Percentiles rank a stretch among this genome's conserved stretches.
Conservation (phyloP, 2,888 invertebrate species). For the Exocentrus adspersus region DNA sequence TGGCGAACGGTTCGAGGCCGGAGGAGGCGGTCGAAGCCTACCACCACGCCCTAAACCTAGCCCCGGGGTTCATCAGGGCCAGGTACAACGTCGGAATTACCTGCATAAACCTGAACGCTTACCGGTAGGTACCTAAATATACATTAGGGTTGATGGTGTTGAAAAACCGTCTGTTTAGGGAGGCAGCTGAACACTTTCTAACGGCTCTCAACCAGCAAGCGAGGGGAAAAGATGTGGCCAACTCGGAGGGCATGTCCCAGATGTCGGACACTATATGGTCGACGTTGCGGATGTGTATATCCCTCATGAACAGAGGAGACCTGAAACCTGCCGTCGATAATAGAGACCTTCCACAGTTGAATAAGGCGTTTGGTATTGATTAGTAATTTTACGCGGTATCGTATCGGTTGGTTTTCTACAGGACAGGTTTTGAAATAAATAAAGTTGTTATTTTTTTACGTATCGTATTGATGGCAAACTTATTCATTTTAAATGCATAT, state of each 20-base stretch:
- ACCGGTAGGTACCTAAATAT: slow-evolving; percentile 66
- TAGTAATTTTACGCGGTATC: slow-evolving; percentile 54
- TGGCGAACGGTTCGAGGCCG: slow-evolving; percentile 94
- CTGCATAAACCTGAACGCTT: slow-evolving; percentile 94
- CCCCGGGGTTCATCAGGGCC: slow-evolving; percentile 96
- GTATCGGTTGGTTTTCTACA: slow-evolving; percentile 19
- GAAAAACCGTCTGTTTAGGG: too few relatives aligned
- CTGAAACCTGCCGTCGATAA: slow-evolving; percentile 71
- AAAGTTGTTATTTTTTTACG: slow-evolving; percentile 44
- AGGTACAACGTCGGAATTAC: slow-evolving; percentile 98
- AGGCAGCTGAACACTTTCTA: slow-evolving; percentile 95
- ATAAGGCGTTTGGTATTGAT: slow-evolving; percentile 71
- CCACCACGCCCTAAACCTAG: slow-evolving; percentile 86
- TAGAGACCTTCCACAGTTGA: slow-evolving; percentile 70
- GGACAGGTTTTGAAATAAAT: slow-evolving; percentile 39
- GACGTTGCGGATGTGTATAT: slow-evolving; percentile 87
- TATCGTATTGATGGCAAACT: slow-evolving; percentile 31
- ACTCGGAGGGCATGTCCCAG: slow-evolving; percentile 63
- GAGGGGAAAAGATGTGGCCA: slow-evolving; percentile 70
- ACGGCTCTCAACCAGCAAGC: slow-evolving; percentile 93
- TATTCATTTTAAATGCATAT: slow-evolving; percentile 36
- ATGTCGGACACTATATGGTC: slow-evolving; percentile 97
- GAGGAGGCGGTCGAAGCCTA: slow-evolving; percentile 98
- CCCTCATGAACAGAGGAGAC: slow-evolving; percentile 79
- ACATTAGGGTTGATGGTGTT: too few relatives aligned